These are phyloP conservation scores for Nannospalax galili DNA, from an alignment of 2,113 vertebrate species.

Conservation along the genomic window DNA sequence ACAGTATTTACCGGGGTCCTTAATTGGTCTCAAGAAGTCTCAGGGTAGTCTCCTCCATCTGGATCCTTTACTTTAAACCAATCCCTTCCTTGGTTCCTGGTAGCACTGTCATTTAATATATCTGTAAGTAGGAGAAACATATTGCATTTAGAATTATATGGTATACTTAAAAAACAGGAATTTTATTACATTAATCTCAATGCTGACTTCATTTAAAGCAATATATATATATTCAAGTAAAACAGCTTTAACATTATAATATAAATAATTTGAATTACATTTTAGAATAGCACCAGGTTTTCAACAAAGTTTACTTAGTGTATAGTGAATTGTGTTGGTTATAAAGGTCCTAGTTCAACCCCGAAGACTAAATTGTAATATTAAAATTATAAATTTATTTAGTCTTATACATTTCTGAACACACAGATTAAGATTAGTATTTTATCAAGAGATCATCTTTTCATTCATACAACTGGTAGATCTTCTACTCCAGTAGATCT, in stretches of 20 bases:
- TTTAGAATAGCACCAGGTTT: not conserved
- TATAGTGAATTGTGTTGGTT: not conserved
- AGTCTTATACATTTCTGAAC: not conserved
- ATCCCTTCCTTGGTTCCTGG: not conserved
- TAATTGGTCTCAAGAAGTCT: constrained; percentile 61
- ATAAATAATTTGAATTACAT: not conserved
- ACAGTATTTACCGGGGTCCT: constrained; percentile 58
- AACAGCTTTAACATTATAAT: constrained; percentile 5
- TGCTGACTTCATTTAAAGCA: constrained; percentile 6
- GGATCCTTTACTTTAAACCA: constrained; percentile 19
- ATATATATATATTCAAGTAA: not conserved
- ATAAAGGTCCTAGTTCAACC: not conserved
- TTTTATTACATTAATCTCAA: constrained; percentile 20
- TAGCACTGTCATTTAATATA: not conserved
- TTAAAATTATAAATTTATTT: not conserved
- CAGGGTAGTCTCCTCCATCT: constrained; percentile 48
- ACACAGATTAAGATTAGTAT: not conserved
- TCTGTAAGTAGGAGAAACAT: not conserved
- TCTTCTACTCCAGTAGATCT: not conserved
- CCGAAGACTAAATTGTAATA: not conserved
- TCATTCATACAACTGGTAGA: not conserved
- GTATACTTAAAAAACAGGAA: not conserved
- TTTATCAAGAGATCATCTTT: not conserved
- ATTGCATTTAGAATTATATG: not conserved
- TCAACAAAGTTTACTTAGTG: not conserved